Base-by-base conservation (phyloP, 1,140 invertebrate genomes). In the Drosophila repletoides region DNA sequence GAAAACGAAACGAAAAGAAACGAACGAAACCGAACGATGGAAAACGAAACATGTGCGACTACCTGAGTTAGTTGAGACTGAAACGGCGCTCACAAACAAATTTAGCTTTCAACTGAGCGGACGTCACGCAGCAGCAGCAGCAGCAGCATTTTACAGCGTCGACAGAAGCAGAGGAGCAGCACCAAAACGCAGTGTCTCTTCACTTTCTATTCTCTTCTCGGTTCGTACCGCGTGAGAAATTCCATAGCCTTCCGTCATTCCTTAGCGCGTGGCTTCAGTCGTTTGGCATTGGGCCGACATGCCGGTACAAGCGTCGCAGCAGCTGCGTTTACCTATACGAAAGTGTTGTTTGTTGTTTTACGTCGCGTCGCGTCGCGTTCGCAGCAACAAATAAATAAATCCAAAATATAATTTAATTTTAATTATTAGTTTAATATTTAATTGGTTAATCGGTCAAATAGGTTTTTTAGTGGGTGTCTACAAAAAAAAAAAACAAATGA, bases 1-100 rank as follows among this genome's bases (percentile, higher is more conserved):
- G 10, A 14, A 22, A 2, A 5, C 36, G 48, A 28, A 34, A 17
- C 29, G n/a, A n/a, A 10, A 12, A 33, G 2, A 9, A 22, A 24
- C 33, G 40, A 38, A 22, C 14, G 10, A 4, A 29, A n/a, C 12
- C 58, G 66, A 64, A 31, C 26, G 51, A 43, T 28, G n/a, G 29
- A 36, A 28, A 51, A 36, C 58, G 65, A 52, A 56, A 61, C 65
- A 46, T 69, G 21, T 63, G 60, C 63, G 52, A 38, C 69, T 46
- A 48, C 45, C 55, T 58, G 66, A 21, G 51, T 28, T 38, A 22
- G 34, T 46, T 41, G 41, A 49, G 56, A 46, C 56, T 46, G 28
- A 69, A 59, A 28, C 55, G 66, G 6, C 61, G 56, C 72, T 79
- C 80, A 84, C 75, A 84, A 75, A 80, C 80, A 66, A 84, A 72